phyloP scores from a whole-genome alignment of 2,797 vertebrate species.

The Pygocentrus nattereri region DNA sequence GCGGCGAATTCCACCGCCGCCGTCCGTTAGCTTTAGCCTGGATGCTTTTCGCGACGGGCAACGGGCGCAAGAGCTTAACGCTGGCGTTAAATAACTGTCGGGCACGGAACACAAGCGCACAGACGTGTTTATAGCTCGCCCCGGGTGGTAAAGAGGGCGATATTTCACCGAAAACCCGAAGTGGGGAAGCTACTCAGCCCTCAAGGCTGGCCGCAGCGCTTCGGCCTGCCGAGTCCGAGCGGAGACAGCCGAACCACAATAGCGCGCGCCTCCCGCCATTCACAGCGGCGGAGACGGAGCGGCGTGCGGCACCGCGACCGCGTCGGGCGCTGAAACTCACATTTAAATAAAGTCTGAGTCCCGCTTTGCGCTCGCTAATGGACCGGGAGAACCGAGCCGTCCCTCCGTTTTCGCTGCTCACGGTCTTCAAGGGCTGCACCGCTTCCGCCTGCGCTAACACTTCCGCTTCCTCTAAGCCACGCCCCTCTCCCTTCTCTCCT shows the following conservation, averaged over 20 bases:
- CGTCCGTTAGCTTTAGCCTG: too few relatives aligned
- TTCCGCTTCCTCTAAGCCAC: conserved; percentile 86
- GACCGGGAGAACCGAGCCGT: conserved; percentile 79
- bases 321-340: conserved; percentile 70
- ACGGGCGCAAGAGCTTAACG: too few relatives aligned
- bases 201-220: too few relatives aligned
- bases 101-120: too few relatives aligned
- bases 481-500: conserved; percentile 73
- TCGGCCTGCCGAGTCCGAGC: conserved; percentile 11
- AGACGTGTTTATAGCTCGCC: too few relatives aligned
- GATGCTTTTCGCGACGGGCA: too few relatives aligned
- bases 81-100: too few relatives aligned
- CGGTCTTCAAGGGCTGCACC: conserved; percentile 86
- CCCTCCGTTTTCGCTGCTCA: conserved; percentile 81
- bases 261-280: conserved; percentile 72
- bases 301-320: too few relatives aligned
- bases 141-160: too few relatives aligned
- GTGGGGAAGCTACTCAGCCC: too few relatives aligned
- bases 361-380: conserved; percentile 77
- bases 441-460: conserved; percentile 88
- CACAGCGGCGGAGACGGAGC: background rate
- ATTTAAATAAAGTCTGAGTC: conserved; percentile 75
- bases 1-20: too few relatives aligned
- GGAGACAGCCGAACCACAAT: conserved; percentile 78
- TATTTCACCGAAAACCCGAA: too few relatives aligned